Evolutionary conservation across 2,797 vertebrate species (phyloP).

Genomic region (Syngnathus acus): DNA sequence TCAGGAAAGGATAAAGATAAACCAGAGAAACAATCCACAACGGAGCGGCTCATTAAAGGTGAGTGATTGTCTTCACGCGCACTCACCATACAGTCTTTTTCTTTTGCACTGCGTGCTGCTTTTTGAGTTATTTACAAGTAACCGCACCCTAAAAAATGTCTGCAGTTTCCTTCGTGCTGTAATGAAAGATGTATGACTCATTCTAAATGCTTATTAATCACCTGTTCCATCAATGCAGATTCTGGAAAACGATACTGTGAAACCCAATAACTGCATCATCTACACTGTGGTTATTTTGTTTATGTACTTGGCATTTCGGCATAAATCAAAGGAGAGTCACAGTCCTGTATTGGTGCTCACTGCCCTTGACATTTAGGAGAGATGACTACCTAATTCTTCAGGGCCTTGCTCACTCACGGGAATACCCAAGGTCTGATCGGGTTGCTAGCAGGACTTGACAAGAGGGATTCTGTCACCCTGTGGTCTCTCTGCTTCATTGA

Average conservation of each 20-base stretch:
- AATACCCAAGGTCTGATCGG: constrained; percentile 25
- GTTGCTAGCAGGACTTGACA: constrained; percentile 28
- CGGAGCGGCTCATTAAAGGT: constrained; percentile 75
- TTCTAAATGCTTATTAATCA: background rate
- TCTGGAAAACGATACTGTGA: background rate
- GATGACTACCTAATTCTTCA: constrained; percentile 23
- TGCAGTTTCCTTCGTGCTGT: background rate
- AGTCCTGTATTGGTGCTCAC: background rate
- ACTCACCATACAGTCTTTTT: background rate
- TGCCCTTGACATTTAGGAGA: constrained; percentile 38
- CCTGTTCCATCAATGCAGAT: background rate
- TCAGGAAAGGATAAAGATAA: constrained; percentile 70
- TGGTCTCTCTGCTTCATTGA: constrained; percentile 16
- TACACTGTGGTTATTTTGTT: constrained; percentile 4
- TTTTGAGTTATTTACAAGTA: background rate
- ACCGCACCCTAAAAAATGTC: background rate
- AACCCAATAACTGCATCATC: background rate
- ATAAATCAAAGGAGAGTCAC: constrained; percentile 8
- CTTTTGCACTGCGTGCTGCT: constrained; percentile 35
- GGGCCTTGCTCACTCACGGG: constrained; percentile 8
- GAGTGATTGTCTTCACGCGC: constrained; percentile 27
- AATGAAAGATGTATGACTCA: background rate
- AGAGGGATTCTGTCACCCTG: constrained; percentile 37
- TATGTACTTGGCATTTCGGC: background rate
- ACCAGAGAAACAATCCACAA: constrained; percentile 73